phyloP scores from a whole-genome alignment of 1,140 invertebrate species.

The Saccostrea echinata region DNA sequence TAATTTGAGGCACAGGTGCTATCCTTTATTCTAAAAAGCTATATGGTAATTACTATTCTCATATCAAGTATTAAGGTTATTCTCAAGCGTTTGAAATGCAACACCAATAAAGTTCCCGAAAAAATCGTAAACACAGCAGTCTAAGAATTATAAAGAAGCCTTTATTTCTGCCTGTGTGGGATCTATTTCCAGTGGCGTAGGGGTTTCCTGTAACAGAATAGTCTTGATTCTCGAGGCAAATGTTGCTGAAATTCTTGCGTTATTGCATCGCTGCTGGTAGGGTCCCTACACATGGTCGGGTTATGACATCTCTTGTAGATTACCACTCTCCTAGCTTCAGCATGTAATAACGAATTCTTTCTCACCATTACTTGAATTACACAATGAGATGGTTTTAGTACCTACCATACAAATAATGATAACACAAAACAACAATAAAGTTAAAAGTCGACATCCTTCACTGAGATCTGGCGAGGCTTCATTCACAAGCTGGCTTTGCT shows the following conservation, averaged over 20 bases:
- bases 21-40: constrained; percentile 13
- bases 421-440: constrained; percentile 1
- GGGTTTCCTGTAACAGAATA: constrained; percentile 33
- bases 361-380: constrained; percentile 24
- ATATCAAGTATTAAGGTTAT: constrained; percentile 32
- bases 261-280: constrained; percentile 24
- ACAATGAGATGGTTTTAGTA: constrained; percentile 31
- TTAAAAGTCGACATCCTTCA: not conserved
- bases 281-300: constrained; percentile 2
- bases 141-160: constrained; percentile 20
- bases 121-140: constrained; percentile 35
- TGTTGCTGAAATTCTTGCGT: constrained; percentile 11
- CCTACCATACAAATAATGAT: constrained; percentile 21
- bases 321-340: not conserved
- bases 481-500: not conserved
- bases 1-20: constrained; percentile 20
- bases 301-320: constrained; percentile 22
- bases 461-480: not conserved
- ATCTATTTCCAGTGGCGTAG: constrained; percentile 26
- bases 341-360: constrained; percentile 18
- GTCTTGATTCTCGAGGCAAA: constrained; percentile 13
- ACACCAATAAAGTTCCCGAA: constrained; percentile 17
- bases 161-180: constrained; percentile 29
- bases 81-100: constrained; percentile 27
- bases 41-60: constrained; percentile 23